Evolutionary conservation across 2,113 vertebrate genomes (phyloP), one percentile per base, ranked within the genome.

Genomic region (Talpa occidentalis): DNA sequence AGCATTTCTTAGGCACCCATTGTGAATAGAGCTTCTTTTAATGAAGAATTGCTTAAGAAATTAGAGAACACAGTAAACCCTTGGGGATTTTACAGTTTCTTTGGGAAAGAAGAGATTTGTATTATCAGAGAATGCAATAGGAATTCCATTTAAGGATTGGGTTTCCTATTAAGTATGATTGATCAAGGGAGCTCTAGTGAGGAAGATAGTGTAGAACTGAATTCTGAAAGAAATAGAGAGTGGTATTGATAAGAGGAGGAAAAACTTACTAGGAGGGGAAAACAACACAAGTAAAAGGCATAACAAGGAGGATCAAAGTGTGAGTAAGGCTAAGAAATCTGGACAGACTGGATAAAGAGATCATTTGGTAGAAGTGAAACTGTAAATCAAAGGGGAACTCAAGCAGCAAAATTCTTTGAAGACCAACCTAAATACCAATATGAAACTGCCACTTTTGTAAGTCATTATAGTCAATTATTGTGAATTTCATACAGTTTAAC

Each of bases 41-140:
- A 66, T 32, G 73, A 85, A 79, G n/a, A 84, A 79, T 47, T 64
- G 40, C 60, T 66, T 47, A 66, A 47, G 88, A 80, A 93, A 59
- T 78, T 59, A 72, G 37, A 90, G 24, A 47, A 64, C 6, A 19
- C 5, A 67, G n/a, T 80, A 10, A 77, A 16, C 14, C 22, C 28
- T 37, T 37, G 16, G 78, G 47, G 67, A 35, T 22, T 78, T 82
- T 82, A 56, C 12, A 49, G 6, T 80, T 69, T 59, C 37, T 77
- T 70, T 77, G 70, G 44, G 52, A 56, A 81, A 42, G 28, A 84
- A 52, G 37, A 56, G 22, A 60, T 1, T n/a, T 54, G 9, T 74
- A 83, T 83, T 54, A 5, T 74, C 35, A 22, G n/a, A 73, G 10
- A 87, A 85, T 62, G 19, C 10, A 69, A 14, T 35, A 40, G 30